These are phyloP conservation scores for Drosophila nr. perissopoda DNA, from an alignment of 2,888 invertebrate species.

Conservation along the genomic window DNA sequence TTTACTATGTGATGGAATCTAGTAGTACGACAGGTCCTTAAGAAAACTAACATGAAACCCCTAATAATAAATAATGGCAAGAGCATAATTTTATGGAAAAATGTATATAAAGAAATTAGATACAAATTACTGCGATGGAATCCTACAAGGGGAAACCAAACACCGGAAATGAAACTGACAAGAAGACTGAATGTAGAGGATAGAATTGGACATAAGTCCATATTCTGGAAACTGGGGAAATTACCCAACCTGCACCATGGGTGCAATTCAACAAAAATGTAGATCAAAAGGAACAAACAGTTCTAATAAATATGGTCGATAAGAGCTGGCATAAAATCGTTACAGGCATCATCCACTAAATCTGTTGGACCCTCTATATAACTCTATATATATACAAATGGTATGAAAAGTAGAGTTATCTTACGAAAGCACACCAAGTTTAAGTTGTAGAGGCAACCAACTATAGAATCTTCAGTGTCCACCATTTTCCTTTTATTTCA, in stretches of 20 bases:
- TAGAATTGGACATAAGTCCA: not conserved
- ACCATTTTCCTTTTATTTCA: not conserved
- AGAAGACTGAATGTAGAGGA: not conserved
- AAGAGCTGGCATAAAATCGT: not conserved
- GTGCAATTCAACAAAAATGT: not conserved
- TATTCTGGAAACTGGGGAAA: not conserved
- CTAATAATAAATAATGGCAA: not conserved
- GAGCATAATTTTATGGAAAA: not conserved
- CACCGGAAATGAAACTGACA: not conserved
- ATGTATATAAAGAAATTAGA: not conserved
- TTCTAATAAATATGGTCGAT: not conserved
- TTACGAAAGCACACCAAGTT: not conserved
- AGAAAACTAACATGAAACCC: not conserved
- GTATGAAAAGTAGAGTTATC: not conserved
- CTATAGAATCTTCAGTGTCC: not conserved
- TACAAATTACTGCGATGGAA: not conserved
- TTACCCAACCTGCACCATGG: not conserved
- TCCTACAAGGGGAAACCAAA: not conserved
- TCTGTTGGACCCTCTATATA: not conserved
- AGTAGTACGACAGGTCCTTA: not conserved
- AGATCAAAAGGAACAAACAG: not conserved
- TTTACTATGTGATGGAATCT: constrained; percentile 74
- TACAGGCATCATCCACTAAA: not conserved
- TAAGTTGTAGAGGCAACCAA: not conserved
- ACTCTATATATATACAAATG: not conserved